Base-by-base conservation (phyloP, 1,140 invertebrate genomes). In the Caenorhabditis elegans region DNA sequence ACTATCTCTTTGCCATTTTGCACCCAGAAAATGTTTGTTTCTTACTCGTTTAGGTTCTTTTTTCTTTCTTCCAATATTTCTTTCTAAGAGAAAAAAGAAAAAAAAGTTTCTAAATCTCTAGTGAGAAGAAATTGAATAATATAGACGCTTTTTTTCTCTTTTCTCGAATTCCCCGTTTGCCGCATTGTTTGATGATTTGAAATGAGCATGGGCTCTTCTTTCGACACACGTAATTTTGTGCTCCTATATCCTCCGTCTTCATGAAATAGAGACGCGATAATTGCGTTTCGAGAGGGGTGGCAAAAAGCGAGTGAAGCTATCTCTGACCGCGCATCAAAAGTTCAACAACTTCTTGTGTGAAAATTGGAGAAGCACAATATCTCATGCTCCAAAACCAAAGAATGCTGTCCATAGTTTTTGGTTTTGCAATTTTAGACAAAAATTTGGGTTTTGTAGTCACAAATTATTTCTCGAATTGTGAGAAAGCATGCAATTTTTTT, bases 251-350 rank as follows among this genome's bases (percentile, higher is more conserved):
- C 34, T 70, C 60, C 60, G 36, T 70, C 34, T 39, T 10, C 8
- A 70, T 70, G 60, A 70, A 70, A 70, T 70, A 70, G 60, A 70
- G 60, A 70, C n/a, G 60, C 34, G 60, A 70, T 70, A 70, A 70
- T 70, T 70, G 60, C 60, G 60, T 70, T 70, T 70, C 34, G 53
- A 28, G n/a, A n/a, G 13, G 47, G n/a, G n/a, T 6, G 47, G 4
- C 15, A 24, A 17, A 17, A 28, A 60, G 53, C 6, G 26, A n/a
- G n/a, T n/a, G n/a, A n/a, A n/a, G n/a, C n/a, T n/a, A n/a, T n/a
- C n/a, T 70, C 60, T 70, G 34, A 39, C 60, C 60, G 34, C 60
- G n/a, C 5, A 5, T 8, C 31, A 70, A 70, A 70, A 70, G 60
- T 70, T 70, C 60, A 70, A 70, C 60, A 70, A 39, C 60, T 65